Conservation (phyloP, 2,113 vertebrate species). For the Oriolus oriolus region DNA sequence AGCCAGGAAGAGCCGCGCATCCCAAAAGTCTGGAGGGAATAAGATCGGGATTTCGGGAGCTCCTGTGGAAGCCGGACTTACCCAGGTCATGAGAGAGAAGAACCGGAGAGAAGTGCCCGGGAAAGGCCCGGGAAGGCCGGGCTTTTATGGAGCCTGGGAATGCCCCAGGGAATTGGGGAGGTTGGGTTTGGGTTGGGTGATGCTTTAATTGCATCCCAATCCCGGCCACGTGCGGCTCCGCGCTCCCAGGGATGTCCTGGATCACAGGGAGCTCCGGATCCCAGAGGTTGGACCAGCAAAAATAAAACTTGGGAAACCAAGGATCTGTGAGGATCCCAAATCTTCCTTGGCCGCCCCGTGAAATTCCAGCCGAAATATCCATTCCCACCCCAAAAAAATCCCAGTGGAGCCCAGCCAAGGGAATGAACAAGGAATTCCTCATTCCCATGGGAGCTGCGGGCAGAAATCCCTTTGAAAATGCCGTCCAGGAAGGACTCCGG, state of each 20-base stretch:
- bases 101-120: not conserved
- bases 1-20: accelerated
- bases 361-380: accelerated
- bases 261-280: accelerated
- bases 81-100: constrained; percentile 21
- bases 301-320: no score
- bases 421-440: not conserved
- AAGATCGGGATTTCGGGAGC: not conserved
- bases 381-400: not conserved
- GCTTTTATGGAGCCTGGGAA: constrained; percentile 39
- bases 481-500: not conserved
- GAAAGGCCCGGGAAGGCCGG: not conserved
- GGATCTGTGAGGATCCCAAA: accelerated
- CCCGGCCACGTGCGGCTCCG: constrained; percentile 1
- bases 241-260: not conserved
- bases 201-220: constrained; percentile 28
- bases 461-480: not conserved
- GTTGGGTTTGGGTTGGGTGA: not conserved
- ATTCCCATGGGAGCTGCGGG: not conserved
- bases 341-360: not conserved
- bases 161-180: not conserved
- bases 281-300: accelerated
- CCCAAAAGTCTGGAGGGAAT: not conserved
- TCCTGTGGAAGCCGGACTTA: constrained; percentile 24
- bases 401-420: not conserved